phyloP scores from a whole-genome alignment of 2,797 vertebrate genomes.

The Rachycentron canadum region DNA sequence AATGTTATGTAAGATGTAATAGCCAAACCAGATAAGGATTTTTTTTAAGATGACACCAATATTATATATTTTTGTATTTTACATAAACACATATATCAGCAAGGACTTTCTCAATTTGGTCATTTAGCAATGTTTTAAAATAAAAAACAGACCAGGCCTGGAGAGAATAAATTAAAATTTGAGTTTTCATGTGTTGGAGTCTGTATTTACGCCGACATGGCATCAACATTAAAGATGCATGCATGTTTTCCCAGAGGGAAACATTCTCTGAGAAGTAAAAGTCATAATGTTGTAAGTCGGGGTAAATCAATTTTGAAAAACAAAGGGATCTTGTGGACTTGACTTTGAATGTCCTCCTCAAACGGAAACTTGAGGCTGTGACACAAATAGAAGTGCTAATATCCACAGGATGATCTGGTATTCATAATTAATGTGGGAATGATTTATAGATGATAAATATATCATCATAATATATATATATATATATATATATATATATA shows the following conservation, averaged over 20 bases:
- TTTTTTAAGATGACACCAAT: not conserved
- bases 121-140: too few species aligned
- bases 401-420: not conserved
- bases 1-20: too few species aligned
- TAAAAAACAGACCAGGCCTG: not conserved
- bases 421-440: conserved; percentile 5
- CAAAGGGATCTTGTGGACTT: not conserved
- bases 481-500: too few species aligned
- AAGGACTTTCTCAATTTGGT: too few species aligned
- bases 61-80: not conserved
- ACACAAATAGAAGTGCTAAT: too few species aligned
- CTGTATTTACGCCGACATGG: not conserved
- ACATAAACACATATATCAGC: not conserved
- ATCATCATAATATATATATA: too few species aligned
- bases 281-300: not conserved
- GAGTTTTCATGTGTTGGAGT: not conserved
- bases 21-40: not conserved
- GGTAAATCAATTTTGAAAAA: not conserved
- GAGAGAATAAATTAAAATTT: not conserved
- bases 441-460: conserved; percentile 20
- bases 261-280: not conserved
- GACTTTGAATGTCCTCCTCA: not conserved
- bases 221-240: not conserved
- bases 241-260: not conserved
- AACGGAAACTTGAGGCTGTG: too few species aligned